These are phyloP conservation scores for Brachionus angularis DNA, from an alignment of 1,140 invertebrate species.

Conservation along the genomic window DNA sequence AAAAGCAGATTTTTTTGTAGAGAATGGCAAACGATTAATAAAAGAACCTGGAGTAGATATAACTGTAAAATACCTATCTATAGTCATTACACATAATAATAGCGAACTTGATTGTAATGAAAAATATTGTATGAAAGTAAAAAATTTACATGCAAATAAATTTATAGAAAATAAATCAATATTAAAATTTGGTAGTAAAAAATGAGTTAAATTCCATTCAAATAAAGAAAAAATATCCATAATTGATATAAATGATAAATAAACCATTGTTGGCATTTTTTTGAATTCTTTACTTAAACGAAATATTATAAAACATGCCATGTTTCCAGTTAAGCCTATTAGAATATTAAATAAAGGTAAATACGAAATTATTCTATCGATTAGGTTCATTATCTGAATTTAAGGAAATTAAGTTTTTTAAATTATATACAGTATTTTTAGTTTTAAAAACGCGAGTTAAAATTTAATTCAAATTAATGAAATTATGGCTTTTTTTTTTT, in stretches of 20 bases:
- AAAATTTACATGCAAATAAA: not conserved
- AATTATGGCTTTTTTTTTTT: no score
- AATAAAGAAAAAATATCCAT: not conserved
- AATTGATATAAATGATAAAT: not conserved
- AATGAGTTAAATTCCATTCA: not conserved
- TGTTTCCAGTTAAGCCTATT: not conserved
- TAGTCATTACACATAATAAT: not conserved
- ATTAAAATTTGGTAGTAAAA: not conserved
- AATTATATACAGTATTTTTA: no score
- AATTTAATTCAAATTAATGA: no score
- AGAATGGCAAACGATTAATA: not conserved
- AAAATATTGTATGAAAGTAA: not conserved
- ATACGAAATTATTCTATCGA: not conserved
- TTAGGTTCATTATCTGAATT: no score
- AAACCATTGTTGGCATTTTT: not conserved
- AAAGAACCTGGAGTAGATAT: not conserved
- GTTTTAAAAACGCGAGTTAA: no score
- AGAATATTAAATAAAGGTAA: not conserved
- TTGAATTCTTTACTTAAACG: not conserved
- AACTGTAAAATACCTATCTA: not conserved
- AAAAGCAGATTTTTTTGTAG: not conserved
- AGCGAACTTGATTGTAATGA: not conserved
- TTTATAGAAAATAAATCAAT: not conserved
- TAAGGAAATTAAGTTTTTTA: no score
- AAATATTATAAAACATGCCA: not conserved